Percentiles rank a stretch among this genome's conserved stretches.
Conservation (phyloP, 2,888 invertebrate genomes). For the Caenorhabditis imperialis region DNA sequence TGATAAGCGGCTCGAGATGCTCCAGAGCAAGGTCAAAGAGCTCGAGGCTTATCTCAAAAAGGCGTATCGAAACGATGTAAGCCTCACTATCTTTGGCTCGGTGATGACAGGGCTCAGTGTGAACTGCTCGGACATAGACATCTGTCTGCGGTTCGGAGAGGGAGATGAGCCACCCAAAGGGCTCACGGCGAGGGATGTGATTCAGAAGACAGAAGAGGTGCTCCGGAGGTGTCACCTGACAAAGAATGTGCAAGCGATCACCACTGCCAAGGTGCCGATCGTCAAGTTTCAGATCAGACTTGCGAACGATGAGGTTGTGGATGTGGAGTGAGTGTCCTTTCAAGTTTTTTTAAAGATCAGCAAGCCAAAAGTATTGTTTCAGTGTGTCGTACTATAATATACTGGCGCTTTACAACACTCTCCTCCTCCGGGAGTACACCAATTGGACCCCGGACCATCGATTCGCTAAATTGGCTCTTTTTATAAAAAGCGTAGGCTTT, state of each 20-base stretch:
- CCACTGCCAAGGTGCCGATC: conserved; percentile 82
- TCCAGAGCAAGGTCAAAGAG: conserved; percentile 26
- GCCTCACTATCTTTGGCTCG: conserved; percentile 81
- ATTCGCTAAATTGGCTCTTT: conserved; percentile 77
- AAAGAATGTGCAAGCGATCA: conserved; percentile 68
- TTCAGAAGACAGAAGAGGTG: conserved; percentile 5
- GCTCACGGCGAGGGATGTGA: conserved; percentile 20
- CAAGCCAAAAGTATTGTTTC: conserved; percentile 20
- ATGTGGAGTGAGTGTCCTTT: conserved; percentile 80
- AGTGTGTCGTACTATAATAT: conserved; percentile 82
- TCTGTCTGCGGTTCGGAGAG: conserved; percentile 81
- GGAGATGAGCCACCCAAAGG: conserved; percentile 65
- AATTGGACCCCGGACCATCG: conserved; percentile 80
- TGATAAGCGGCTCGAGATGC: conserved; percentile 6
- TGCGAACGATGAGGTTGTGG: conserved; percentile 73
- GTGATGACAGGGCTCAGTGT: conserved; percentile 83
- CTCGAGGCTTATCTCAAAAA: conserved; percentile 23
- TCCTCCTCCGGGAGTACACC: conserved; percentile 81
- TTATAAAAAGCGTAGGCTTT: conserved; percentile 72
- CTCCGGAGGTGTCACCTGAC: conserved; percentile 11
- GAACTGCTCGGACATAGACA: conserved; percentile 82
- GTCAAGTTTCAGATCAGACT: conserved; percentile 80
- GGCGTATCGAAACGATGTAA: neutral
- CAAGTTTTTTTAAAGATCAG: neutral
- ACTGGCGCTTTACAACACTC: conserved; percentile 82